A percentile compares a stretch with the other conserved stretches of the same genome.
phyloP scores from a whole-genome alignment of 2,797 vertebrate genomes.

The Anguilla anguilla region DNA sequence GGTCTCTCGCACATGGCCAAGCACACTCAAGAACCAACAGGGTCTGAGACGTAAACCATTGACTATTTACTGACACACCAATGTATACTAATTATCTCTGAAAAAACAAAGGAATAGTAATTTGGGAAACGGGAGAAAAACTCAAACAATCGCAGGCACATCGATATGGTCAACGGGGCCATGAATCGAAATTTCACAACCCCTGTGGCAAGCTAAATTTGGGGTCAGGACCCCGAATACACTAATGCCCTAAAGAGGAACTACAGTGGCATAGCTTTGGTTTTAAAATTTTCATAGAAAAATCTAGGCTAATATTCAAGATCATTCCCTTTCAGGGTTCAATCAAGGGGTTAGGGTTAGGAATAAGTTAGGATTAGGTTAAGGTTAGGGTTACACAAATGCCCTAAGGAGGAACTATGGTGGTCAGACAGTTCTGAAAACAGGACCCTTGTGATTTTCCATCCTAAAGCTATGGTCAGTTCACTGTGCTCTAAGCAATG shows the following conservation, averaged over 20 bases:
- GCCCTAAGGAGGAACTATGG: neutral
- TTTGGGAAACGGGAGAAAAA: neutral
- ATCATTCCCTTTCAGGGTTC: no score
- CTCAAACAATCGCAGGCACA: neutral
- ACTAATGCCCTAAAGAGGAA: neutral
- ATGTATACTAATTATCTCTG: neutral
- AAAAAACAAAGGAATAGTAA: neutral
- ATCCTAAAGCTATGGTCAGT: neutral
- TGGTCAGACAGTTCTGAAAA: neutral
- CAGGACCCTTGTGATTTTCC: neutral
- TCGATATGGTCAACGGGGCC: neutral
- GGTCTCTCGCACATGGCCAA: neutral
- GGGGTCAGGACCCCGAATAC: neutral
- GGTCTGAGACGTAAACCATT: neutral
- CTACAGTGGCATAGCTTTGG: no score
- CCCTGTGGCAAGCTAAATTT: neutral
- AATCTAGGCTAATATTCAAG: no score
- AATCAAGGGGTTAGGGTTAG: no score
- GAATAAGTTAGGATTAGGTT: no score
- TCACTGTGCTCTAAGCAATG: neutral
- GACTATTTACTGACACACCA: neutral
- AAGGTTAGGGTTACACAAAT: neutral
- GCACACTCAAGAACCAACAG: neutral
- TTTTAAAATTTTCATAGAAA: no score
- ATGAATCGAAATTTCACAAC: neutral